Evolutionary conservation across 2,888 invertebrate genomes (phyloP).

Genomic region (Dicyrtomina minuta): DNA sequence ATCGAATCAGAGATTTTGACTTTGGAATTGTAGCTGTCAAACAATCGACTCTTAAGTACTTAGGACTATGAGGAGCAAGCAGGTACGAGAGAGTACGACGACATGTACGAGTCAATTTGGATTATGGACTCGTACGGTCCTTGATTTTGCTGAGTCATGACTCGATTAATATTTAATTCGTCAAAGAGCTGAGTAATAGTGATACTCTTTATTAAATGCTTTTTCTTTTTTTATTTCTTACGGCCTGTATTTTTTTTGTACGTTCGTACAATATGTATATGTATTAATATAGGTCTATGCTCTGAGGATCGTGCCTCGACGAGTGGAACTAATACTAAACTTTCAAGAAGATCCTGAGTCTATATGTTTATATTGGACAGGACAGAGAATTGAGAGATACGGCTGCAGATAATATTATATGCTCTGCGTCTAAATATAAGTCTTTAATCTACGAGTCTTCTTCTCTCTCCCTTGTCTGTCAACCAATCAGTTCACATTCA

Average conservation of each 20-base stretch:
- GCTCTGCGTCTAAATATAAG: neutral
- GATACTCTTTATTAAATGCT: neutral
- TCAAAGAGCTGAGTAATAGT: slow-evolving; percentile 9
- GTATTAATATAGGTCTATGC: neutral
- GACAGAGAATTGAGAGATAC: neutral
- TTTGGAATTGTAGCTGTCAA: slow-evolving; percentile 5
- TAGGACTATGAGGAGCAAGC: too few species aligned
- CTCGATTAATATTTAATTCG: slow-evolving; percentile 16
- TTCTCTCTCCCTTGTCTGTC: slow-evolving; percentile 24
- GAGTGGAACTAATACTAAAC: neutral
- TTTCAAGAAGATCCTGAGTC: neutral
- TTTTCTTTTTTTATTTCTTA: neutral
- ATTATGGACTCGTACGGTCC: neutral
- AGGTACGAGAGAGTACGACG: too few species aligned
- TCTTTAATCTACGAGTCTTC: neutral
- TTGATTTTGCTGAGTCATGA: slow-evolving; percentile 7
- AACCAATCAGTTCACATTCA: slow-evolving; percentile 23
- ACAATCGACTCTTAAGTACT: slow-evolving; percentile 11
- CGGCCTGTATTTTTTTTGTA: neutral
- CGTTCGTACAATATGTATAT: neutral
- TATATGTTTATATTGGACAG: neutral
- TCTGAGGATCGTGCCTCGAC: neutral
- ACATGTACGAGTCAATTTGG: slow-evolving; percentile 15
- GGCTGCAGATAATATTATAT: neutral
- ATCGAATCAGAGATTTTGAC: too few species aligned